Percentiles rank a stretch among this genome's conserved stretches.
Conservation (phyloP, 2,113 vertebrate genomes). For the Aphyosemion australe region DNA sequence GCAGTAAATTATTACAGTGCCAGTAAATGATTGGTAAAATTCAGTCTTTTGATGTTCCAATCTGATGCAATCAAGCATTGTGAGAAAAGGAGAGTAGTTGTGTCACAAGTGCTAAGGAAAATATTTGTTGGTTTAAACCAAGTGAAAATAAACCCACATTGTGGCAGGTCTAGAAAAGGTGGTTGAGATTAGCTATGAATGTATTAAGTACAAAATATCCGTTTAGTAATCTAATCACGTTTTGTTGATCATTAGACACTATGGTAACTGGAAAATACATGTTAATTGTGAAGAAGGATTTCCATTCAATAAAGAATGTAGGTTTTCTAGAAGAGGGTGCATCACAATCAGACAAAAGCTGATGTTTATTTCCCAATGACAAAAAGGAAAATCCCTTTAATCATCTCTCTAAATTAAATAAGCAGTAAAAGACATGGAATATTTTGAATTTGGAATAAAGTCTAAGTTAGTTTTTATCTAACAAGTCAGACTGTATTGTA, state of each 20-base stretch:
- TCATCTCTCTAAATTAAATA: neutral
- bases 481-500: neutral
- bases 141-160: no score
- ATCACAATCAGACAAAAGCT: neutral
- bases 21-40: no score
- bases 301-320: neutral
- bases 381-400: neutral
- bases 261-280: neutral
- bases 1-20: no score
- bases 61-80: no score
- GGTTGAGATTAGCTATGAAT: constrained; percentile 2
- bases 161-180: neutral
- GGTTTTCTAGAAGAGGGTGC: neutral
- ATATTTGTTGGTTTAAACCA: no score
- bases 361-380: neutral
- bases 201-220: constrained; percentile 11
- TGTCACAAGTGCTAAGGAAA: no score
- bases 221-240: constrained; percentile 13
- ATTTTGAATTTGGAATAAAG: neutral
- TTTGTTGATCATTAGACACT: constrained; percentile 8
- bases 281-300: constrained; percentile 1
- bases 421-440: neutral
- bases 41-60: no score
- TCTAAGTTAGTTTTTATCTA: neutral
- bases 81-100: no score